Evolutionary conservation across 2,113 vertebrate genomes (phyloP), one percentile per base, ranked within the genome.

Genomic region (Halichoerus grypus): DNA sequence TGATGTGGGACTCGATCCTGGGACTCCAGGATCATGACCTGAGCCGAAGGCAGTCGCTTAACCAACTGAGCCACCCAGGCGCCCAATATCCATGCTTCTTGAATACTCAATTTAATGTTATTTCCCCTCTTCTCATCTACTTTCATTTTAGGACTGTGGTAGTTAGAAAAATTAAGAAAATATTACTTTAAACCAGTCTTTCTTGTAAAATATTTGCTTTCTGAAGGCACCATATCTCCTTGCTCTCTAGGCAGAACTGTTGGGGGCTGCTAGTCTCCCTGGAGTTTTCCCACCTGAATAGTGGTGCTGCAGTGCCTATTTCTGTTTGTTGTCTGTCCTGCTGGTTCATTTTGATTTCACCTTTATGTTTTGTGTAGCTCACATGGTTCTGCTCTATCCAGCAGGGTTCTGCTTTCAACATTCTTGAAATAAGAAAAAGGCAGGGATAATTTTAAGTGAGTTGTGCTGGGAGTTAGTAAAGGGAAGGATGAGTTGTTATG

Each of bases 361-460:
- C 11, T 22, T 86, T 71, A 13, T 69, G 13, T 92, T 76, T 96
- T 51, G 77, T 55, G 18, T 74, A 65, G 36, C 69, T 88, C 33
- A 21, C 16, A 3, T 12, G 95, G 31, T 71, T 77, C 36, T 79
- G 16, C 15, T 63, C 7, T 36, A 80, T 21, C 31, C 85, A 65
- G 13, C 9, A 97, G 69, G 11, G 22, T 94, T 96, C 26, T 86
- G 69, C 80, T 97, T 98, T 96, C 61, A 98, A 77, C 9, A 6
- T 88, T 65, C 13, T 96, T 24, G 7, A 97, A 90, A 94, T 85
- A 96, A 96, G n/a, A 24, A 94, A 74, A 91, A 96, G 91, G 26
- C 15, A 96, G 74, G 26, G 19, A n/a, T 88, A 86, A 91, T n/a
- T 69, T 95, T 31, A 95, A n/a, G 14, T 61, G 14, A 6, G 39